phyloP scores from a whole-genome alignment of 1,140 invertebrate genomes.

The Tetramorium parvispinum region DNA sequence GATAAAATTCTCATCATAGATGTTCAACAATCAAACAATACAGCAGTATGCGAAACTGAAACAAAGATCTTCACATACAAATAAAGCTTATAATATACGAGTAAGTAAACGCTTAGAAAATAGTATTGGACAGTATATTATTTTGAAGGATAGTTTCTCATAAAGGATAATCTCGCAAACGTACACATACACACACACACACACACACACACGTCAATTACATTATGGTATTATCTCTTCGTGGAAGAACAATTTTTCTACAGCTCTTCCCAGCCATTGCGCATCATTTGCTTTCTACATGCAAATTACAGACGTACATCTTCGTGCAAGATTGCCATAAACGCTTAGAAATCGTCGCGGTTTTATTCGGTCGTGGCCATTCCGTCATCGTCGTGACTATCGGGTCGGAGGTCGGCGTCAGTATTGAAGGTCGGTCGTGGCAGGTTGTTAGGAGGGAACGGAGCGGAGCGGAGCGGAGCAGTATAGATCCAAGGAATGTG shows the following conservation, averaged over 20 bases:
- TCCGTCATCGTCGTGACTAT: conserved; percentile 58
- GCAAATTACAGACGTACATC: conserved; percentile 14
- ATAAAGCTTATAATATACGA: background rate
- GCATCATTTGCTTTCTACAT: conserved; percentile 6
- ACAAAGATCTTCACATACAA: background rate
- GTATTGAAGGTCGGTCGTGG: conserved; percentile 61
- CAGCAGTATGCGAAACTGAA: background rate
- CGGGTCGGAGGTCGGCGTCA: conserved; percentile 62
- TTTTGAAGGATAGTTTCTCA: background rate
- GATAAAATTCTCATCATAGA: background rate
- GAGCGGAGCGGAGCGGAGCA: conserved; percentile 53
- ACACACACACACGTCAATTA: background rate
- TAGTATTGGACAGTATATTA: background rate
- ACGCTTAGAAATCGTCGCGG: conserved; percentile 29
- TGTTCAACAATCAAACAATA: background rate
- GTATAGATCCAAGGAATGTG: conserved; percentile 74
- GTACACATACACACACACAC: background rate
- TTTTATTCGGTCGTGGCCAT: conserved; percentile 42
- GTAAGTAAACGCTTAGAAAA: background rate
- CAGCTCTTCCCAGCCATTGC: background rate
- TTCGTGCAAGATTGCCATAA: conserved; percentile 26
- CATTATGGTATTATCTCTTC: background rate
- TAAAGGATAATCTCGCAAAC: background rate
- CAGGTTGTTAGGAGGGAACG: conserved; percentile 19
- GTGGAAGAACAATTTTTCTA: background rate